phyloP scores from a whole-genome alignment of 2,113 vertebrate species.

The Rhagologus leucostigma region DNA sequence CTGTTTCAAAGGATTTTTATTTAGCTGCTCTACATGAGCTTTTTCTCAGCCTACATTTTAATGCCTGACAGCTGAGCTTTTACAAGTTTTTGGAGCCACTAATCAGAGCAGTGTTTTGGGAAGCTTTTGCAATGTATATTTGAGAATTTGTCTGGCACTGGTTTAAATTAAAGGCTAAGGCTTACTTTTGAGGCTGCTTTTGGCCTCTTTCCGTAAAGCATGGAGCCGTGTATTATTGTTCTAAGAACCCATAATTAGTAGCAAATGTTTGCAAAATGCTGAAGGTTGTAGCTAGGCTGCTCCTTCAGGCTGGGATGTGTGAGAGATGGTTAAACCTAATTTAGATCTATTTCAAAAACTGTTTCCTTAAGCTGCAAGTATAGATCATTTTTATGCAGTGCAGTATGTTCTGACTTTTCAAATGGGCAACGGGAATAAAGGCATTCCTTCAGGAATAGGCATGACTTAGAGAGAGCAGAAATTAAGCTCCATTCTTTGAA shows the following conservation, averaged over 20 bases:
- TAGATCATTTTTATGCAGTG: neutral
- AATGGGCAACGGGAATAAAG: neutral
- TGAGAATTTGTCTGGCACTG: neutral
- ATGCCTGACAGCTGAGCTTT: constrained; percentile 19
- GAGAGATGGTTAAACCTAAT: neutral
- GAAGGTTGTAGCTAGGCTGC: constrained; percentile 13
- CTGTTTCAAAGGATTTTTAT: neutral
- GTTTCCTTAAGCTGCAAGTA: neutral
- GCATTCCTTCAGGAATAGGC: neutral
- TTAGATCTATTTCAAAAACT: constrained; percentile 11
- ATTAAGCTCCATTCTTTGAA: neutral
- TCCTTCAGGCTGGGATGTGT: neutral
- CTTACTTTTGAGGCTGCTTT: neutral
- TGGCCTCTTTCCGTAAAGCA: neutral
- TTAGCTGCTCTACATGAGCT: neutral
- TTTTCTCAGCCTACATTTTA: constrained; percentile 4
- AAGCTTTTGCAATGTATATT: neutral
- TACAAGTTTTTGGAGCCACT: constrained; percentile 19
- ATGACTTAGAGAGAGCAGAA: neutral
- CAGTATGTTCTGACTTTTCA: neutral
- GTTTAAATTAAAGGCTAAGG: constrained; percentile 38
- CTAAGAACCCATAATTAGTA: constrained; percentile 25
- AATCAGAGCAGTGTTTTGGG: neutral
- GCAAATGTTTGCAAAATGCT: constrained; percentile 48
- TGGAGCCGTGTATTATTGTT: neutral